These are phyloP conservation scores for Ciconia maguari DNA, from an alignment of 2,113 vertebrate genomes.

Conservation along the genomic window DNA sequence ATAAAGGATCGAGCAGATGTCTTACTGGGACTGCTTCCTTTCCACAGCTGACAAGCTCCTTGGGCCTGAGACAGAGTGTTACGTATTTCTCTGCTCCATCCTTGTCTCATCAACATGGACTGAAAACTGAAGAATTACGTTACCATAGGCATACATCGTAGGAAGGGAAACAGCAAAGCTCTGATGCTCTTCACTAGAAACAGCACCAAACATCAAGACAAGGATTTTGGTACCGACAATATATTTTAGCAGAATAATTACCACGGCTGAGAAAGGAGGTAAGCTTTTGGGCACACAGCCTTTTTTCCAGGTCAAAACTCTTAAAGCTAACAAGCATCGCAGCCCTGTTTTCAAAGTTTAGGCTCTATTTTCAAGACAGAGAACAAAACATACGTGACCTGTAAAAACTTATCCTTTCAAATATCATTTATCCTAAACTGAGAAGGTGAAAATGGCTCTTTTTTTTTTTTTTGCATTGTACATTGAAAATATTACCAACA, in stretches of 20 bases:
- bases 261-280: neutral
- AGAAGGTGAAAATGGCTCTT: neutral
- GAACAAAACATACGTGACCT: neutral
- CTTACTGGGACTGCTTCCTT: neutral
- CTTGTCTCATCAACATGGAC: neutral
- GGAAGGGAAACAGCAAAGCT: neutral
- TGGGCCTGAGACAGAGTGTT: accelerated
- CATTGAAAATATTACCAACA: neutral
- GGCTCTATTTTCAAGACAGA: neutral
- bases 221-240: neutral
- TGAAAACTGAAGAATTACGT: neutral
- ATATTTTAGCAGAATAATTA: neutral
- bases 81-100: neutral
- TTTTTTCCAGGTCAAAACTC: neutral
- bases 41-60: neutral
- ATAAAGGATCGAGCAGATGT: neutral
- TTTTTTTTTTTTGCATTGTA: neutral
- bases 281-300: neutral
- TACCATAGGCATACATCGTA: neutral
- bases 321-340: neutral
- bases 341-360: neutral
- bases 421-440: too few relatives aligned
- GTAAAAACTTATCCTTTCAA: neutral
- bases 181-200: neutral
- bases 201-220: neutral